phyloP scores from a whole-genome alignment of 2,888 invertebrate genomes.

The Gymnocheta viridis region DNA sequence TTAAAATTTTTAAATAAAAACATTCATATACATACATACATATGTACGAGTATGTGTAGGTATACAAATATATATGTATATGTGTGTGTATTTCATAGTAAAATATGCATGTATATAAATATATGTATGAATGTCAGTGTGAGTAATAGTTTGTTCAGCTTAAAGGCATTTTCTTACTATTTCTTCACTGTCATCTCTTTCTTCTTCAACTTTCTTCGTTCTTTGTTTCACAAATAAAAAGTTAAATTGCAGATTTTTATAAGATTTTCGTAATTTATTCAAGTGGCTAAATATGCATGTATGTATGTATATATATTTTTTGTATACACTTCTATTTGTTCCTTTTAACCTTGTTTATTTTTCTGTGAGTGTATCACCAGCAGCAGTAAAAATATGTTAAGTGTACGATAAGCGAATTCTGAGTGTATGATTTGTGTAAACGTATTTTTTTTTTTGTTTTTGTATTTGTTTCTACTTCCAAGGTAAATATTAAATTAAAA shows the following conservation, averaged over 20 bases:
- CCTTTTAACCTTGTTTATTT: slow-evolving; percentile 5
- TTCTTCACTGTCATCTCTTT: slow-evolving; percentile 25
- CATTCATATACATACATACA: neutral
- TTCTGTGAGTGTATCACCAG: neutral
- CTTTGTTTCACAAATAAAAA: slow-evolving; percentile 61
- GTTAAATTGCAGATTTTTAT: slow-evolving; percentile 58
- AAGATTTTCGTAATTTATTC: slow-evolving; percentile 59
- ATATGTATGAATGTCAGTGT: neutral
- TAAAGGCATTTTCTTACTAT: slow-evolving; percentile 56
- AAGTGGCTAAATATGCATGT: slow-evolving; percentile 53
- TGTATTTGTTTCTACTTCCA: no score
- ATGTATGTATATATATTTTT: slow-evolving; percentile 4
- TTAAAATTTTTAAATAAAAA: neutral
- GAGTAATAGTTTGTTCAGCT: slow-evolving; percentile 43
- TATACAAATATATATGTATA: neutral
- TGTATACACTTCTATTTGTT: neutral
- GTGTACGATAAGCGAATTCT: slow-evolving; percentile 49
- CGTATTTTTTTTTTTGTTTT: no score
- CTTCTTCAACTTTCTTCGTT: neutral
- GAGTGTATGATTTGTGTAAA: slow-evolving; percentile 23
- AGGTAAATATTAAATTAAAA: neutral
- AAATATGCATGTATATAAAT: neutral
- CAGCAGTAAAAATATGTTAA: slow-evolving; percentile 63
- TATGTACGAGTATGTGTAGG: neutral
- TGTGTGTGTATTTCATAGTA: slow-evolving; percentile 5